Base-by-base conservation (phyloP, 1,140 invertebrate species). In the Eumaeus atala region DNA sequence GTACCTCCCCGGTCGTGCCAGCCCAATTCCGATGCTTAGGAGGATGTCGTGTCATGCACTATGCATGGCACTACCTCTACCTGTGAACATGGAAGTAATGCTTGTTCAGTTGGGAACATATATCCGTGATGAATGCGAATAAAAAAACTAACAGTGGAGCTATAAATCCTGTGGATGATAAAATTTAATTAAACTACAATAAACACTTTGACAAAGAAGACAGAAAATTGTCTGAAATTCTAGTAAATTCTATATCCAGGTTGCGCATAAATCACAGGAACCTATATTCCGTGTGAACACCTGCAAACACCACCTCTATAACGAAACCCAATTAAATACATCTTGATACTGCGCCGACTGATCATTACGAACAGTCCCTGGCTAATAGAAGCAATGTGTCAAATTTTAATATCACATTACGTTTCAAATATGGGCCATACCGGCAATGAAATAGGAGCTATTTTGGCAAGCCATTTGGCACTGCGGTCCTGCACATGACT, bases 291-390 rank as follows among this genome's bases (percentile, higher is more conserved):
- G 65, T 72, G 58, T 48, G 63, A 64, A 74, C 72, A 83, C 74
- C 74, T 84, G 74, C 69, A 64, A 72, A 67, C 58, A 49, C 56
- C 56, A 65, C 64, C 61, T 64, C 63, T 56, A 72, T 75, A 75
- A 71, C 69, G 72, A 74, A 71, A 51, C n/a, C 51, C 52, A 48
- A 63, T 66, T 53, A 48, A 54, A 59, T 59, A 56, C 71, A 84
- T 85, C 82, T 79, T 66, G 82, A 85, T 84, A 74, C 71, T 74
- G 67, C 56, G 57, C 42, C 47, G 35, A 61, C 70, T 58, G 76
- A 82, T 83, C 82, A 82, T 77, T 83, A 78, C 64, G 53, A 70
- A 38, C 58, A 33, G 40, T 50, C 56, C 59, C 49, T 48, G 47
- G 51, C 51, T 54, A 61, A 56, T 58, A 56, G 53, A 52, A 48